A percentile compares a stretch with the other conserved stretches of the same genome.
These are phyloP conservation scores for Hartigia nigra DNA, from an alignment of 2,888 invertebrate genomes.

Conservation along the genomic window DNA sequence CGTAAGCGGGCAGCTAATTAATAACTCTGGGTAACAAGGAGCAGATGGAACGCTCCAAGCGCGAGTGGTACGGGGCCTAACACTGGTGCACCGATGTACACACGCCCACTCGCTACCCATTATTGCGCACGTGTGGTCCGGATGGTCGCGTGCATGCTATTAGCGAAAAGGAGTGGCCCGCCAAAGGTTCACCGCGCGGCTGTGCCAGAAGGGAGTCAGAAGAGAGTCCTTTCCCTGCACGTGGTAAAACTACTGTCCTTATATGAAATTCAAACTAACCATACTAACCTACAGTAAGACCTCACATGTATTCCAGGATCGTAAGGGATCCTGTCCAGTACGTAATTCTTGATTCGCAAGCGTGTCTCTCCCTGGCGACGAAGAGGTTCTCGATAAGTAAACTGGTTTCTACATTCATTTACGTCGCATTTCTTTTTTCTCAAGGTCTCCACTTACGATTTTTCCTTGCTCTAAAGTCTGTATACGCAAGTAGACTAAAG, in stretches of 20 bases:
- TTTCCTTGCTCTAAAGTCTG: neutral
- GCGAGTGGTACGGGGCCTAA: constrained; percentile 7
- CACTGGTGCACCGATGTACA: constrained; percentile 9
- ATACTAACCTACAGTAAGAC: neutral
- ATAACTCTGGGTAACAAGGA: constrained; percentile 61
- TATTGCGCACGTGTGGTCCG: constrained; percentile 63
- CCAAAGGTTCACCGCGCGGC: constrained; percentile 12
- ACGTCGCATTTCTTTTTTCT: neutral
- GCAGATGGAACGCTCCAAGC: constrained; percentile 55
- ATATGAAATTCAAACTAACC: neutral
- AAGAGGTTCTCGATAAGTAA: neutral
- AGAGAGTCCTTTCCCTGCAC: neutral
- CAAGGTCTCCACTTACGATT: neutral
- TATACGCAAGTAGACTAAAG: neutral
- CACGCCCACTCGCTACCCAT: constrained; percentile 52
- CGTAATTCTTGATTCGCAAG: neutral
- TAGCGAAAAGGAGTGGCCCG: constrained; percentile 53
- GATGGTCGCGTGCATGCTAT: constrained; percentile 63
- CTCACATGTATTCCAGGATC: neutral
- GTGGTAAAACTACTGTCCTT: neutral
- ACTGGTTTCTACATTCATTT: neutral
- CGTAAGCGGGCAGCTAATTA: constrained; percentile 50
- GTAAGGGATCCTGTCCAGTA: neutral
- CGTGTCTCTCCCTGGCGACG: neutral
- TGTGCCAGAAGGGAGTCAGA: neutral